Evolutionary conservation across 2,888 invertebrate species (phyloP), one percentile per base, ranked within the genome.

Genomic region (Hypolimnas misippus): DNA sequence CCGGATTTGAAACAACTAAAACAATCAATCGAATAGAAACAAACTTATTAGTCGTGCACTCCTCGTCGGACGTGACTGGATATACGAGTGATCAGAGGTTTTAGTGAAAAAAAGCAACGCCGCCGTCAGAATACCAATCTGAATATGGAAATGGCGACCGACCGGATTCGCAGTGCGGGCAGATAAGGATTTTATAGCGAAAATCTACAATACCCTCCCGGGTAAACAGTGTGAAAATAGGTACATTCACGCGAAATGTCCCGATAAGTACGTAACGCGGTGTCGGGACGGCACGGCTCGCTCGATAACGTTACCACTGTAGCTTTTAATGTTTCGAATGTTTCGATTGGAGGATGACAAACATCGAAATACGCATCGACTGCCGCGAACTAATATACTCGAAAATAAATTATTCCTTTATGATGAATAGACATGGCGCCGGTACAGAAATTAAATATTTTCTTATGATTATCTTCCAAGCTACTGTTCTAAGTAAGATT

Each of bases 101-200:
- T 67, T 61, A 66, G 68, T 67, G 65, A 71, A 73, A 76, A 38
- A 78, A 77, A 73, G 50, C 52, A 62, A 65, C 63, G 56, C 56
- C 64, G 61, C 42, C 60, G 49, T 64, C 63, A 42, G 71, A 79
- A 79, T 76, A 78, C 77, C 84, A 86, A 86, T 86, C 84, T 84
- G 84, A 84, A 88, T 86, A 86, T 87, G 88, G 84, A 83, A 89
- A 88, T 84, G 83, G 81, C 72, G 72, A 75, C 73, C 76, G 74
- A 76, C 82, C 83, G 82, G 82, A 84, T 84, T 86, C 86, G 81
- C 82, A 86, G 83, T 86, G 84, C 85, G 83, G 86, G 81, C 71
- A 83, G 90, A 89, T 89, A 89, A 88, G 86, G 81, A 79, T 83
- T 87, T 87, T 87, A 86, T 84, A 78, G 84, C 77, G 71, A 79